Evolutionary conservation across 2,797 vertebrate genomes (phyloP), one percentile per base, ranked within the genome.

Genomic region (Gypaetus barbatus): DNA sequence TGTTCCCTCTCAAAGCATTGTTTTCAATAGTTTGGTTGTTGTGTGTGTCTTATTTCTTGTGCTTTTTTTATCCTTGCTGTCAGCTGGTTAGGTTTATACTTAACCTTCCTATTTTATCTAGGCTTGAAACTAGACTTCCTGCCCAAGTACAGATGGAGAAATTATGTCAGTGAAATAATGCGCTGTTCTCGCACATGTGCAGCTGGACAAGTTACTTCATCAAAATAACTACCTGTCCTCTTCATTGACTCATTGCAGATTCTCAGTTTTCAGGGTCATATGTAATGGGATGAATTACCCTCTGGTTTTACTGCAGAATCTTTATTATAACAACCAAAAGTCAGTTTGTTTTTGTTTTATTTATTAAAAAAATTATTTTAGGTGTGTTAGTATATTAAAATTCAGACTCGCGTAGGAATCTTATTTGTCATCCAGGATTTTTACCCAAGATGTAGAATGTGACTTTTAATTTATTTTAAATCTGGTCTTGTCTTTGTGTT

Each of bases 11-110:
- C 41, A 44, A 27, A 37, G 41, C 31, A 2, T 13, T 51, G 23
- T 37, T 95, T 89, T 82, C 84, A 23, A 0, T 31, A 43, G 49
- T 48, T 85, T 61, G 22, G 9, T 85, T 43, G 22, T 76, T 49
- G 31, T 30, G 8, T 46, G 10, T 48, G 27, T 68, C 31, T 83
- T 74, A 33, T 15, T 78, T 51, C n/a, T 78, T 57, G 46, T 61
- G 44, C 31, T n/a, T 73, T 93, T 93, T 82, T 70, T 63, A 56
- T 33, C 39, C 48, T 65, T 94, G 69, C 80, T 89, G 52, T 57
- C 39, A 54, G 60, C 52, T 93, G 68, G 6, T 76, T n/a, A 21
- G 52, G 22, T 78, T 91, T 93, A n/a, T 78, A 60, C 6, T 87
- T 17, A 51, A 11, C 31, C 46, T 73, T 69, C 37, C 30, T 28